Percentiles rank a stretch among this genome's conserved stretches.
These are phyloP conservation scores for Clitarchus hookeri DNA, from an alignment of 2,888 invertebrate genomes.

Conservation along the genomic window DNA sequence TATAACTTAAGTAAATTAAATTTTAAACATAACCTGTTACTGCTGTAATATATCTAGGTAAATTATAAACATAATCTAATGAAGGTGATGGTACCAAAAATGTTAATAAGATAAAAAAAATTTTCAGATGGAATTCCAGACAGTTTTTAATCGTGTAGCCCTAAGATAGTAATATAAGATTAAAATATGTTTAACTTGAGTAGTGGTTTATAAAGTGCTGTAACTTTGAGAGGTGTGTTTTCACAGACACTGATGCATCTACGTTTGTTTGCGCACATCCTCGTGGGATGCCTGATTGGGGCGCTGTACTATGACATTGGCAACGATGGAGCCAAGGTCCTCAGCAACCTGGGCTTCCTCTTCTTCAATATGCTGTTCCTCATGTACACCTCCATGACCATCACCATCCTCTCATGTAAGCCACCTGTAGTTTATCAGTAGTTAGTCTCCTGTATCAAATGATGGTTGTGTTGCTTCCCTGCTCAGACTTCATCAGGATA, in stretches of 20 bases:
- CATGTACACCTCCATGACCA: conserved; percentile 99
- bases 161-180: no score
- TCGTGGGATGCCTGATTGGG: conserved; percentile 93
- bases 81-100: no score
- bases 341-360: conserved; percentile 94
- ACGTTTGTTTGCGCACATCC: conserved; percentile 89
- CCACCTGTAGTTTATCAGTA: conserved; percentile 45
- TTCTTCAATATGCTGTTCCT: conserved; percentile 99
- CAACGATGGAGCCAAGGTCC: conserved; percentile 93
- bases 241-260: conserved; percentile 92
- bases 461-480: background rate
- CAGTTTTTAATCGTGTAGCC: no score
- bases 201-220: background rate
- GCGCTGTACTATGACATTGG: conserved; percentile 95
- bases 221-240: conserved; percentile 23
- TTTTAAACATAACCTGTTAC: no score
- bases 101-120: no score
- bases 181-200: no score
- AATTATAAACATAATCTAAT: no score
- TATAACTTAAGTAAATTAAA: no score
- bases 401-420: conserved; percentile 96
- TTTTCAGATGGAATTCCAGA: no score
- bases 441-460: conserved; percentile 12
- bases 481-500: background rate
- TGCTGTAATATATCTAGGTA: no score